These are phyloP conservation scores for Gadopsis marmoratus DNA, from an alignment of 2,797 vertebrate species.

Conservation along the genomic window DNA sequence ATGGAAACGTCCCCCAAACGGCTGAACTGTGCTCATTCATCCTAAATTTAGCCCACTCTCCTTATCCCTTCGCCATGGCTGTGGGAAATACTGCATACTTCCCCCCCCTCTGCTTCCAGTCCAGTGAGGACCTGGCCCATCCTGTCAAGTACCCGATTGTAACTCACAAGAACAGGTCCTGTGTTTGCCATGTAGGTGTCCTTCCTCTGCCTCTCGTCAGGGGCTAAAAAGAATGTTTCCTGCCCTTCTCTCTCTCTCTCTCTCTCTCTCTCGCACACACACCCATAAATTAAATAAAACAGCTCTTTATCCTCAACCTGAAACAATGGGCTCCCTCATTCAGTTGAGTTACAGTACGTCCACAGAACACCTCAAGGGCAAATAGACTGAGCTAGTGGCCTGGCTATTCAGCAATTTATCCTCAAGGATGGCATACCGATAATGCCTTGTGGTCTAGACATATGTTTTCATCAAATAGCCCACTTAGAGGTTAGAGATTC, in stretches of 20 bases:
- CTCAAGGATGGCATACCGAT: constrained; percentile 60
- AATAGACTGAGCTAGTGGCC: constrained; percentile 31
- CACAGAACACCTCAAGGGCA: constrained; percentile 68
- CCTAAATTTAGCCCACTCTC: constrained; percentile 74
- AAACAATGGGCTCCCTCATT: constrained; percentile 67
- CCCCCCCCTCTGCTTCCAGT: constrained; percentile 16
- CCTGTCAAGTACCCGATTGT: constrained; percentile 64
- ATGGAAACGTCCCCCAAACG: constrained; percentile 56
- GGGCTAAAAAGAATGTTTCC: constrained; percentile 36
- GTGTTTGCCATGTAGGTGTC: constrained; percentile 71
- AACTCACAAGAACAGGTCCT: constrained; percentile 60
- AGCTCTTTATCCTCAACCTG: constrained; percentile 55
- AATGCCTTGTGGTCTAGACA: constrained; percentile 62
- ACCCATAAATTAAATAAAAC: constrained; percentile 59
- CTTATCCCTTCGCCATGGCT: constrained; percentile 52
- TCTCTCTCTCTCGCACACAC: constrained; percentile 25
- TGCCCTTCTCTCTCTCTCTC: constrained; percentile 21
- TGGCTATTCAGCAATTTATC: constrained; percentile 56
- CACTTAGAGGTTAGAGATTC: constrained; percentile 53
- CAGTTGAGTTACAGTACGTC: constrained; percentile 46
- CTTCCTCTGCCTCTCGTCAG: constrained; percentile 51
- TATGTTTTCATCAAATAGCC: constrained; percentile 61
- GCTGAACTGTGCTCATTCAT: constrained; percentile 65
- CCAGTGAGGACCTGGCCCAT: constrained; percentile 29
- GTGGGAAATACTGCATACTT: constrained; percentile 65